phyloP scores from a whole-genome alignment of 2,888 invertebrate genomes.

The Pegoplata infirma region DNA sequence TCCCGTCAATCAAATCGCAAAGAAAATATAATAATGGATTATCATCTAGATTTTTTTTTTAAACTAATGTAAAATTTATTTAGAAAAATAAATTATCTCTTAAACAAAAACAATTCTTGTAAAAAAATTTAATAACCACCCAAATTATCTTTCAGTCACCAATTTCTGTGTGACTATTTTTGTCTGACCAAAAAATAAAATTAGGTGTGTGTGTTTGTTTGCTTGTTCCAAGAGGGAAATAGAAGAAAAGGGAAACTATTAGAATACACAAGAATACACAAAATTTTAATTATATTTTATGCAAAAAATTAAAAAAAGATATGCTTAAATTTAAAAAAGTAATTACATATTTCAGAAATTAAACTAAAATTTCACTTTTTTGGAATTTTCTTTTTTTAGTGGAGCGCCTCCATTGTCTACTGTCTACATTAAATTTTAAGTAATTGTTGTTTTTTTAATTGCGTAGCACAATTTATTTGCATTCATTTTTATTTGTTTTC shows the following conservation, averaged over 20 bases:
- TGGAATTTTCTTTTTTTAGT: not conserved
- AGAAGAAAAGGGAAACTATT: no score
- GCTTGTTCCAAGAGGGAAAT: not conserved
- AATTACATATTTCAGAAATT: not conserved
- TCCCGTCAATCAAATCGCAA: constrained; percentile 31
- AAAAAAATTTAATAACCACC: not conserved
- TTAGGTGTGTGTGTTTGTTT: not conserved
- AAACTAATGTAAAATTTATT: not conserved
- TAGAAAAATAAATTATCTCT: constrained; percentile 5
- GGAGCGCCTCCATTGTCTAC: constrained; percentile 26
- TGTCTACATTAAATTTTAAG: constrained; percentile 13
- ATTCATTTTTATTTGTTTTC: not conserved
- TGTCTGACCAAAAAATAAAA: not conserved
- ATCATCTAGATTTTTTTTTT: not conserved
- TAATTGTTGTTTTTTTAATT: constrained; percentile 28
- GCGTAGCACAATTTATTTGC: constrained; percentile 19
- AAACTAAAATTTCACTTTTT: constrained; percentile 1
- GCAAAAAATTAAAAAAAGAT: not conserved
- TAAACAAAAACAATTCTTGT: not conserved
- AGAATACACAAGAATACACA: no score
- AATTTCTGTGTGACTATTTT: no score
- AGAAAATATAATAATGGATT: not conserved
- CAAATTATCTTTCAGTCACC: constrained; percentile 16
- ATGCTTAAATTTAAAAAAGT: not conserved
- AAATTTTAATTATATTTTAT: not conserved